These are phyloP conservation scores for Nycticryphes semicollaris DNA, from an alignment of 2,113 vertebrate species.

Conservation along the genomic window DNA sequence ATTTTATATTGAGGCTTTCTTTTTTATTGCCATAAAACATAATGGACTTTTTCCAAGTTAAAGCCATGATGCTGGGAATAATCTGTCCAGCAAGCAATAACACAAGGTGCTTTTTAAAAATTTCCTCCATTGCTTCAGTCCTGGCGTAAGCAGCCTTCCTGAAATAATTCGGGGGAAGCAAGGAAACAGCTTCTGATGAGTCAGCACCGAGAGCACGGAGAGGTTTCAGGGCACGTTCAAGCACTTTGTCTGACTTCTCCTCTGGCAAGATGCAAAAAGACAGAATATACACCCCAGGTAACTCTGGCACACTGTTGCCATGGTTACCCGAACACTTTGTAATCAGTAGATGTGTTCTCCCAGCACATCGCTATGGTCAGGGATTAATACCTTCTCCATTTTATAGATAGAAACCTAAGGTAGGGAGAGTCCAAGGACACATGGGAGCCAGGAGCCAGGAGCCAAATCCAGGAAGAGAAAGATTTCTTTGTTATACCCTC, in stretches of 20 bases:
- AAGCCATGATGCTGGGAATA: not conserved
- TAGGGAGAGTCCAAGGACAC: not conserved
- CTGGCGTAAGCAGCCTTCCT: not conserved
- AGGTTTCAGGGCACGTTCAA: not conserved
- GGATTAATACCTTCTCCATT: not conserved
- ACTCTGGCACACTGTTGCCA: not conserved
- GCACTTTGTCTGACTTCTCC: not conserved
- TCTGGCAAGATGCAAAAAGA: not conserved
- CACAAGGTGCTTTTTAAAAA: constrained; percentile 26
- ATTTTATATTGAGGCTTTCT: constrained; percentile 24
- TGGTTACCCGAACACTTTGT: not conserved
- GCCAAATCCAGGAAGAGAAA: not conserved
- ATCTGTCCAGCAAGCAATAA: constrained; percentile 42
- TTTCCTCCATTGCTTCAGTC: not conserved
- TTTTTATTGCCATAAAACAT: constrained; percentile 25
- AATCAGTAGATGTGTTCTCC: not conserved
- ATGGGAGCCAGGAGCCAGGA: not conserved
- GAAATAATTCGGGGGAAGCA: not conserved
- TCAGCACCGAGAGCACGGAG: not conserved
- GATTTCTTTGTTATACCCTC: not conserved
- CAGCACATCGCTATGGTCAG: accelerated
- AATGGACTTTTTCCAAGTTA: constrained; percentile 43
- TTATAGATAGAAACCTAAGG: not conserved
- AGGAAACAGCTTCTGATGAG: not conserved
- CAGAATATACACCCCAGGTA: not conserved